Base-by-base conservation (phyloP, 2,113 vertebrate genomes). In the Dasyornis broadbenti region DNA sequence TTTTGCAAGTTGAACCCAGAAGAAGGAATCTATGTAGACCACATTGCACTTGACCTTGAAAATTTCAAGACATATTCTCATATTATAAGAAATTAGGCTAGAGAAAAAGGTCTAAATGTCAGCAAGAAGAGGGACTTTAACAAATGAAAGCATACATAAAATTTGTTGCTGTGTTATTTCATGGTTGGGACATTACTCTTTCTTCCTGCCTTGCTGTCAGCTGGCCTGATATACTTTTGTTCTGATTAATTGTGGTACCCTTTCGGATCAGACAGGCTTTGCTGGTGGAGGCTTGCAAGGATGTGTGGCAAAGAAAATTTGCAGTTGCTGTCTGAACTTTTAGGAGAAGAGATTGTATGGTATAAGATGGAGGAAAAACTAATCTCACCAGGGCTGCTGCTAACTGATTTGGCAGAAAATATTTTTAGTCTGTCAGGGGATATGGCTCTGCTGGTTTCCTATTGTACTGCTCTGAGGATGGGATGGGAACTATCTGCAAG, bases 21-120 rank as follows among this genome's bases (percentile, higher is more conserved):
- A 27, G 15, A n/a, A 66, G n/a, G 31, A 90, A 15, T 68, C n/a
- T n/a, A 15, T 1, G 0, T 15, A 57, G 53, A 49, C 0, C 0
- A 7, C 18, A 21, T 39, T 76, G 30, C 64, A 65, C 65, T 95
- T 95, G 82, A 91, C 94, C 90, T 87, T 94, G 82, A 95, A 95
- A 93, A 94, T 79, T 75, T 64, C 77, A 73, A 94, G 63, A 26
- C 20, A 11, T 33, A 12, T 65, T 80, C 61, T 88, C 13, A 18
- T 33, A 22, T 37, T 77, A 9, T 53, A 90, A 85, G 60, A 92
- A 92, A 75, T 92, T 54, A 92, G 83, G 42, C 54, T 88, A 28
- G 59, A 87, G 73, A 49, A 69, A 73, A 82, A 90, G 69, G 60
- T 89, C 69, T 92, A 45, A 92, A 94, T 90, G 87, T 88, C 95